Evolutionary conservation across 2,888 invertebrate species (phyloP), one percentile per base, ranked within the genome.

Genomic region (Meiosimyza platycephala): DNA sequence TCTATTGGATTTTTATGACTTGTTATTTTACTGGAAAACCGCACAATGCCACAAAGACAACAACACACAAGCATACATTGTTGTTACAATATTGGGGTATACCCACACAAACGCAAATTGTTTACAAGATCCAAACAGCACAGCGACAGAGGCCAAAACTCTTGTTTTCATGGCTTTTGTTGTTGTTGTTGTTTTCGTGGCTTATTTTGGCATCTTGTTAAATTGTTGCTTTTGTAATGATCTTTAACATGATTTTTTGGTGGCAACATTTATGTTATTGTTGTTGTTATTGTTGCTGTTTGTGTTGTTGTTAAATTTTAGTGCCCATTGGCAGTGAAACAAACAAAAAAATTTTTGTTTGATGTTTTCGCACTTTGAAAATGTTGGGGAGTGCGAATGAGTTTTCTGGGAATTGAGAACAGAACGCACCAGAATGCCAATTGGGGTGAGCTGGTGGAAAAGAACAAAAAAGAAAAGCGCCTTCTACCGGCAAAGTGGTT

Each of bases 321-420:
- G 70, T 70, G 70, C 70, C 63, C 70, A 63, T 62, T 51, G 70
- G 33, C 63, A 70, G 47, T 28, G 62, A 70, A 70, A 70, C 70
- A 70, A 70, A 54, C 62, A 70, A 62, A 22, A n/a, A 16, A 52
- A 62, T 73, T 76, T 72, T 64, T 71, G 77, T 78, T 77, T 78
- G 78, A 78, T 73, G 78, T 78, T 77, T 78, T 78, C 78, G 77
- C 78, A 78, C 78, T 76, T 78, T 76, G 73, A 50, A 57, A 71
- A 66, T 70, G 71, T 72, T 74, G 75, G 66, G 59, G 54, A 22
- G 70, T 63, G 70, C 62, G 63, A 70, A 70, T 70, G 70, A 63
- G 51, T 70, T 70, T 70, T 70, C 70, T 57, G 62, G 57, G 70
- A 70, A 70, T 59, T 50, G 16, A 6, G 18, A 18, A 64, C 9